Evolutionary conservation across 2,797 vertebrate species (phyloP).

Genomic region (Squalus acanthias): DNA sequence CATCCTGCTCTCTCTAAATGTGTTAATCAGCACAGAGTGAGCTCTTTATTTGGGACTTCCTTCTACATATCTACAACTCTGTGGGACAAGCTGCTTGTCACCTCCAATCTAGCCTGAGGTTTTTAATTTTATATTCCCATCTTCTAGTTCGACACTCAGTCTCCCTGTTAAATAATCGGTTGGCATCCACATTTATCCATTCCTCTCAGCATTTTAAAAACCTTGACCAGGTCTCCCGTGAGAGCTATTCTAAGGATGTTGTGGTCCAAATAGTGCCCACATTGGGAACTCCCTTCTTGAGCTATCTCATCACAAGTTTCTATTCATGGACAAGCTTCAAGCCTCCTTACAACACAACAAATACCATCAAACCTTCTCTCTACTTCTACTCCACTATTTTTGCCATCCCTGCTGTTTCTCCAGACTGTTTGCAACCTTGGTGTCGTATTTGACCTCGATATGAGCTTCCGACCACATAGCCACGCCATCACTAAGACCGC

Average conservation of each 20-base stretch:
- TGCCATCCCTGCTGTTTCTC: no score
- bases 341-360: neutral
- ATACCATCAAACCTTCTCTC: neutral
- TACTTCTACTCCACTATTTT: no score
- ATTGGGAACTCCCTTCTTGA: neutral
- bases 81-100: neutral
- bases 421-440: no score
- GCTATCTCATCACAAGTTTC: neutral
- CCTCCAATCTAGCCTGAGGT: neutral
- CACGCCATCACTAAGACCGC: no score
- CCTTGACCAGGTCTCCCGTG: neutral
- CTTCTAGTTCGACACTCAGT: neutral
- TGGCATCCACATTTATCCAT: neutral
- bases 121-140: neutral
- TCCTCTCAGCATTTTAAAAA: neutral
- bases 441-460: no score
- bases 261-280: neutral
- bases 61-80: neutral
- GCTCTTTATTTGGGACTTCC: neutral
- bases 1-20: neutral
- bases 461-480: no score
- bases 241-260: neutral
- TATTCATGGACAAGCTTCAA: neutral
- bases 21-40: neutral
- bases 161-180: neutral